Percentiles rank a stretch among this genome's conserved stretches.
Conservation (phyloP, 2,113 vertebrate genomes). For the Carassius gibelio region DNA sequence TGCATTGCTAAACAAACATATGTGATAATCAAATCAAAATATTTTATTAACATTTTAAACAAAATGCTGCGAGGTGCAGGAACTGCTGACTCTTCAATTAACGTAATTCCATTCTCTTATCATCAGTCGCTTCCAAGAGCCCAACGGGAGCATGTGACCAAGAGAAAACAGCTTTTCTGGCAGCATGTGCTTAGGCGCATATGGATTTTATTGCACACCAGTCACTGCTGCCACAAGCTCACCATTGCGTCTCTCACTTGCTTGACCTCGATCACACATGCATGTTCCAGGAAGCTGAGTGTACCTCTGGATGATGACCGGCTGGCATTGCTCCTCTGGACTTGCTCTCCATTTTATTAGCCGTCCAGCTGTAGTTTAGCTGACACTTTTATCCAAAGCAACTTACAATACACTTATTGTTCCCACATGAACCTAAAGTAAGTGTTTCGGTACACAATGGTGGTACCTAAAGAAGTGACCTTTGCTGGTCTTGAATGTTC, state of each 20-base stretch:
- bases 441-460: neutral
- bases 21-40: neutral
- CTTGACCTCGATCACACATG: constrained; percentile 13
- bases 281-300: constrained; percentile 20
- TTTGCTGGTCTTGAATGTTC: neutral
- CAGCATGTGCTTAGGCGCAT: neutral
- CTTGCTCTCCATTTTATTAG: neutral
- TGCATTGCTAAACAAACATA: neutral
- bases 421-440: neutral
- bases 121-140: neutral
- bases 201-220: constrained; percentile 20
- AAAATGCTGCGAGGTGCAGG: neutral
- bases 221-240: constrained; percentile 3
- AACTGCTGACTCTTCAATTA: neutral
- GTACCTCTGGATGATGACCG: constrained; percentile 17
- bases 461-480: too few species aligned
- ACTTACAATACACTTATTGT: neutral
- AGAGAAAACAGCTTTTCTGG: constrained; percentile 17
- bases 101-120: neutral
- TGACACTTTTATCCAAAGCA: neutral
- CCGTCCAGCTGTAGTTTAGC: neutral
- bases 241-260: constrained; percentile 13
- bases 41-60: neutral
- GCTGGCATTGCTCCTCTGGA: constrained; percentile 26
- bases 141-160: neutral